Evolutionary conservation across 2,888 invertebrate species (phyloP).

Genomic region (Eulithis testata): DNA sequence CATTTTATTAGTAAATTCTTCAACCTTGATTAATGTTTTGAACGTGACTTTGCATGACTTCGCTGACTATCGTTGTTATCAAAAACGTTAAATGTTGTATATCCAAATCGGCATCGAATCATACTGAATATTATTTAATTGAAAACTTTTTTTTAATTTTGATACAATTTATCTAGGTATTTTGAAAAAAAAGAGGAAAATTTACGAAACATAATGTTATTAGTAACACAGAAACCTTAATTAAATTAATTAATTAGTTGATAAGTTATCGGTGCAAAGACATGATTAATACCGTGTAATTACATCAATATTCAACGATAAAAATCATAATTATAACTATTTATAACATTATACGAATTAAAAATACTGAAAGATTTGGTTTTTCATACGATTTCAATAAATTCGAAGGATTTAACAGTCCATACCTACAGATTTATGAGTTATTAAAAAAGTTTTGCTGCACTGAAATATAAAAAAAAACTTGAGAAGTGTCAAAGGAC

Average conservation of each 20-base stretch:
- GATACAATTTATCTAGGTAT: no score
- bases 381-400: no score
- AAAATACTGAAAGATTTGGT: no score
- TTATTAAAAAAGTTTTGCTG: no score
- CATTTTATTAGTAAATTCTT: constrained; percentile 60
- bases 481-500: no score
- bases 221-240: background rate
- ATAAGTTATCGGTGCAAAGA: constrained; percentile 26
- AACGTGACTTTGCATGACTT: constrained; percentile 65
- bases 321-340: constrained; percentile 7
- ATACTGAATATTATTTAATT: no score
- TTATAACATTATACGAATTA: background rate
- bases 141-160: no score
- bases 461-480: no score
- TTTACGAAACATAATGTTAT: background rate
- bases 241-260: constrained; percentile 5
- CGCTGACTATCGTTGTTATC: background rate
- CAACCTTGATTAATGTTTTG: constrained; percentile 73
- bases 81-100: background rate
- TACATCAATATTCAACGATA: constrained; percentile 36
- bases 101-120: background rate
- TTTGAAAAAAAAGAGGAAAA: no score
- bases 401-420: no score
- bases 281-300: constrained; percentile 38
- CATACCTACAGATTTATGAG: no score